These are phyloP conservation scores for Ectemnius lituratus DNA, from an alignment of 2,888 invertebrate genomes.

Conservation along the genomic window DNA sequence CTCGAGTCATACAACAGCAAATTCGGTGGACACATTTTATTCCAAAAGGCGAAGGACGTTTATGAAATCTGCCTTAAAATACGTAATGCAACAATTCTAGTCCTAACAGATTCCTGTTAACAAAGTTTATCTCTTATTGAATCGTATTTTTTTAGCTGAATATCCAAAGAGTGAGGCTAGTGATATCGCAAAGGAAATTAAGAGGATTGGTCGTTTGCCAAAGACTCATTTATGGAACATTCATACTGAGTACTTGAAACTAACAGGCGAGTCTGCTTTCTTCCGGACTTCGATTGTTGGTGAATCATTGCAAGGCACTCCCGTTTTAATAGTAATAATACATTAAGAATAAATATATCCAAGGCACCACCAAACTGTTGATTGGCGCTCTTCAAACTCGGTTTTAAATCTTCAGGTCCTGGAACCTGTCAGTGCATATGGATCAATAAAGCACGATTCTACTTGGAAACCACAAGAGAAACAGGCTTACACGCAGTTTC, in stretches of 20 bases:
- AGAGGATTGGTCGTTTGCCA: background rate
- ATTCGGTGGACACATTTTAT: background rate
- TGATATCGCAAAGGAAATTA: background rate
- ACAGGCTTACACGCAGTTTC: background rate
- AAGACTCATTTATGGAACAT: background rate
- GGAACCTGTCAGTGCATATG: background rate
- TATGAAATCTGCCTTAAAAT: background rate
- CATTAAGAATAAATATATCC: background rate
- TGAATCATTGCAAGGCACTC: background rate
- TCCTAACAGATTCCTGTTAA: too few relatives aligned
- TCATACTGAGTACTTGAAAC: background rate
- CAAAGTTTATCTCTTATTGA: too few relatives aligned
- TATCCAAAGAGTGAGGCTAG: background rate
- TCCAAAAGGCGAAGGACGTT: background rate
- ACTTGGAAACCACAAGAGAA: background rate
- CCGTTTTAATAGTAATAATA: background rate
- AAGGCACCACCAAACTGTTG: background rate
- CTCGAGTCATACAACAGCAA: background rate
- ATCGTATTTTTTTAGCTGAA: background rate
- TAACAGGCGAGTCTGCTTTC: conserved; percentile 2
- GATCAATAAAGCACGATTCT: background rate
- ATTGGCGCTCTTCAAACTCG: background rate
- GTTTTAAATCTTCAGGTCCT: too few relatives aligned
- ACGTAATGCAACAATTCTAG: background rate
- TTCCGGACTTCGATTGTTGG: background rate